Evolutionary conservation across 1,140 invertebrate species (phyloP).

Genomic region (Drusus annulatus): DNA sequence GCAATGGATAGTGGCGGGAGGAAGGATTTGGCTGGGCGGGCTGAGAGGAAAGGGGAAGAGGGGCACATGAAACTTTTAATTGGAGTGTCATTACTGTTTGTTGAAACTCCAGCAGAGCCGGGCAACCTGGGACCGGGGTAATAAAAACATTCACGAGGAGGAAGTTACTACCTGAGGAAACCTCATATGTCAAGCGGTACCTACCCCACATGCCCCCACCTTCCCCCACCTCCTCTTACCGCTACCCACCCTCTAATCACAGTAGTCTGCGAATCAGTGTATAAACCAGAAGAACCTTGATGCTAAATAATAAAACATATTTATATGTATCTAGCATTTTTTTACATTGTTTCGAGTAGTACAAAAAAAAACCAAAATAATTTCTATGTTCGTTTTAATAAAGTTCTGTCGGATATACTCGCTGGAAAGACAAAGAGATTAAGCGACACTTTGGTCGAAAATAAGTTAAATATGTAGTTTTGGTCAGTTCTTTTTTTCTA

Average conservation of each 20-base stretch:
- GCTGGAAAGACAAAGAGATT: no score
- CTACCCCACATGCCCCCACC: background rate
- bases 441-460: no score
- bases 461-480: no score
- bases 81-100: constrained; percentile 59
- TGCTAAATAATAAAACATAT: no score
- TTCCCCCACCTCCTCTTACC: background rate
- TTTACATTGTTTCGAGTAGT: no score
- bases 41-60: constrained; percentile 43
- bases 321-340: no score
- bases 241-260: background rate
- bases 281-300: no score
- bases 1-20: constrained; percentile 21
- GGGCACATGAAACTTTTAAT: constrained; percentile 57
- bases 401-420: no score
- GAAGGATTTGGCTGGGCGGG: background rate
- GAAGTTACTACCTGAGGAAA: constrained; percentile 24
- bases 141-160: constrained; percentile 43
- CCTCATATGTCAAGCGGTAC: constrained; percentile 10
- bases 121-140: constrained; percentile 42
- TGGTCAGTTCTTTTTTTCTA: no score
- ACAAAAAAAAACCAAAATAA: no score
- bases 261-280: no score
- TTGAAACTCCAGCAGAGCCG: constrained; percentile 53
- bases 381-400: no score